phyloP scores from a whole-genome alignment of 2,888 invertebrate species.

The Cryptus viduatorius region DNA sequence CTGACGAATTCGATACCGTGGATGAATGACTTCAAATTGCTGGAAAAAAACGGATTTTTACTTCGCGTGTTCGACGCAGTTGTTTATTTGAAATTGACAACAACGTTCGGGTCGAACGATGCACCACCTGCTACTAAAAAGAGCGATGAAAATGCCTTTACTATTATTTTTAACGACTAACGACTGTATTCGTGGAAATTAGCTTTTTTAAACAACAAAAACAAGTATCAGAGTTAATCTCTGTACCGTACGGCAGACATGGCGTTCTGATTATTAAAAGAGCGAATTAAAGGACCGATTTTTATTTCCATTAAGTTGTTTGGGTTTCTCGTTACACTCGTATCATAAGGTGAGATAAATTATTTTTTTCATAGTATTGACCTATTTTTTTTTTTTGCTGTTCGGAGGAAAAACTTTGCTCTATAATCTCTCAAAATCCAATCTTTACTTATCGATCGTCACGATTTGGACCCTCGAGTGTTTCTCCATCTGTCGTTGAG shows the following conservation, averaged over 20 bases:
- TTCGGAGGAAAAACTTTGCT: background rate
- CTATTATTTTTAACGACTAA: background rate
- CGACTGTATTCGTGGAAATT: background rate
- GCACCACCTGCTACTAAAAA: background rate
- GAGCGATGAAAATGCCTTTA: background rate
- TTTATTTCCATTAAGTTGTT: background rate
- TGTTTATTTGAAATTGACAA: background rate
- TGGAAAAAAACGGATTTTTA: background rate
- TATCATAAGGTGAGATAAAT: background rate
- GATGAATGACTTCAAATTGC: background rate
- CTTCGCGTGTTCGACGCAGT: background rate
- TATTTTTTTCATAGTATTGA: background rate
- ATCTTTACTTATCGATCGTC: constrained; percentile 6
- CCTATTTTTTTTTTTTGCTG: background rate
- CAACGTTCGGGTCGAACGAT: background rate
- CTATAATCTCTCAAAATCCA: constrained; percentile 7
- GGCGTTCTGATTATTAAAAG: background rate
- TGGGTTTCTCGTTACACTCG: background rate
- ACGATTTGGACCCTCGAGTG: constrained; percentile 21
- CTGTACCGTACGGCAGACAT: background rate
- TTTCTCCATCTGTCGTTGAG: background rate
- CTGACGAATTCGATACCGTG: background rate
- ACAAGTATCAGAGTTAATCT: background rate
- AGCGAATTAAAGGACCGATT: background rate
- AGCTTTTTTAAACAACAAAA: background rate